phyloP scores from a whole-genome alignment of 2,797 vertebrate species.

The Hybognathus amarus region DNA sequence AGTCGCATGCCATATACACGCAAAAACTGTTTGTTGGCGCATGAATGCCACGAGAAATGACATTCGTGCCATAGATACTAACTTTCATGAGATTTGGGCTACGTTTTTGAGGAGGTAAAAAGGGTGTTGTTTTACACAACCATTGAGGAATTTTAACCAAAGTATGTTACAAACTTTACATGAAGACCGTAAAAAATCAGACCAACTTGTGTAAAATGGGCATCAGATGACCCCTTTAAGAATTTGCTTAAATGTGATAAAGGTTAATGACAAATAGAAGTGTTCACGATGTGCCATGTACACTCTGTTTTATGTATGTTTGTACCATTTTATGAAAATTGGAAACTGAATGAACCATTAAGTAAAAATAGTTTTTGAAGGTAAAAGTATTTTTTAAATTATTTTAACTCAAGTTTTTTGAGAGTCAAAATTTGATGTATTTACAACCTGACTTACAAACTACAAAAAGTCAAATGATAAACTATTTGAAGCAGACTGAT shows the following conservation, averaged over 20 bases:
- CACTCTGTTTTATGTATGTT: neutral
- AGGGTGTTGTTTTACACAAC: too few relatives aligned
- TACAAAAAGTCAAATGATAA: neutral
- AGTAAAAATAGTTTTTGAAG: neutral
- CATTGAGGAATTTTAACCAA: too few relatives aligned
- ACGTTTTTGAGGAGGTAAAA: too few relatives aligned
- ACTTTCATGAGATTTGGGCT: too few relatives aligned
- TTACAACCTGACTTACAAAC: neutral
- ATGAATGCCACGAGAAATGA: too few relatives aligned
- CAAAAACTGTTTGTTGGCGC: too few relatives aligned
- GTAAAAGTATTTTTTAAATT: neutral
- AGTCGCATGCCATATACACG: too few relatives aligned
- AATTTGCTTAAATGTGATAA: neutral
- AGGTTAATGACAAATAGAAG: neutral
- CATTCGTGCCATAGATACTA: too few relatives aligned
- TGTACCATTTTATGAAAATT: neutral
- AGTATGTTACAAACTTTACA: too few relatives aligned
- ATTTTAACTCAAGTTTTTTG: neutral
- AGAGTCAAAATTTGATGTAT: neutral
- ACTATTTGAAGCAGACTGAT: neutral
- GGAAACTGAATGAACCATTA: too few relatives aligned
- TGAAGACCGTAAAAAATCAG: too few relatives aligned
- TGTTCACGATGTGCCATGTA: neutral
- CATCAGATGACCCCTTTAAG: neutral
- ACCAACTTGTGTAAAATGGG: too few relatives aligned